Evolutionary conservation across 92 coral and sea anemone species (phyloP).

Genomic region (Pocillopora meandrina): DNA sequence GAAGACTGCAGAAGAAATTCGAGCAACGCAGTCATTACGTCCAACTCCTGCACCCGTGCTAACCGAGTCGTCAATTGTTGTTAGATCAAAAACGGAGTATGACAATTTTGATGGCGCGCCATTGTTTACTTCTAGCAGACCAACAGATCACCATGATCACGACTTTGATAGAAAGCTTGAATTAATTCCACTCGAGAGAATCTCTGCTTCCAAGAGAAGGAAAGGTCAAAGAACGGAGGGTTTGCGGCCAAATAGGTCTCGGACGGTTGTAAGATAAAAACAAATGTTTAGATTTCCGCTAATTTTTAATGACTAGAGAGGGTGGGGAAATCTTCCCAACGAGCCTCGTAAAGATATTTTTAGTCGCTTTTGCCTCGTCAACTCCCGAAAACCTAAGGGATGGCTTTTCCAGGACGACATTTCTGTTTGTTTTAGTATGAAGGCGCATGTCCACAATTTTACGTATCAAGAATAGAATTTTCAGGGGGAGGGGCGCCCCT

Average conservation of each 20-base stretch:
- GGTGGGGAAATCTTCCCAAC: not conserved
- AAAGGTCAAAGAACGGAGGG: slow-evolving; percentile 77
- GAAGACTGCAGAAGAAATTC: slow-evolving; percentile 48
- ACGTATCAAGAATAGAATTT: no score
- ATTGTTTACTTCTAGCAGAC: slow-evolving; percentile 36
- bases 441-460: no score
- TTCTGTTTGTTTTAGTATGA: no score
- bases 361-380: not conserved
- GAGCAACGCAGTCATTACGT: slow-evolving; percentile 62
- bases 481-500: no score
- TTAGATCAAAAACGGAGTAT: slow-evolving; percentile 70
- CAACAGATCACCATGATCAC: slow-evolving; percentile 47
- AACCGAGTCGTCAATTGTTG: slow-evolving; percentile 73
- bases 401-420: no score
- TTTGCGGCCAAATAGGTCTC: slow-evolving; percentile 47
- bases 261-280: slow-evolving; percentile 19
- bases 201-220: slow-evolving; percentile 77
- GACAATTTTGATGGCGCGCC: slow-evolving; percentile 46
- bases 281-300: not conserved
- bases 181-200: slow-evolving; percentile 87
- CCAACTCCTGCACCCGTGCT: slow-evolving; percentile 55
- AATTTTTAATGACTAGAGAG: not conserved
- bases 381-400: no score
- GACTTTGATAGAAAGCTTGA: slow-evolving; percentile 88
- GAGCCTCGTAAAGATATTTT: not conserved